Conservation (phyloP, 2,113 vertebrate genomes). For the Oophaga pumilio region DNA sequence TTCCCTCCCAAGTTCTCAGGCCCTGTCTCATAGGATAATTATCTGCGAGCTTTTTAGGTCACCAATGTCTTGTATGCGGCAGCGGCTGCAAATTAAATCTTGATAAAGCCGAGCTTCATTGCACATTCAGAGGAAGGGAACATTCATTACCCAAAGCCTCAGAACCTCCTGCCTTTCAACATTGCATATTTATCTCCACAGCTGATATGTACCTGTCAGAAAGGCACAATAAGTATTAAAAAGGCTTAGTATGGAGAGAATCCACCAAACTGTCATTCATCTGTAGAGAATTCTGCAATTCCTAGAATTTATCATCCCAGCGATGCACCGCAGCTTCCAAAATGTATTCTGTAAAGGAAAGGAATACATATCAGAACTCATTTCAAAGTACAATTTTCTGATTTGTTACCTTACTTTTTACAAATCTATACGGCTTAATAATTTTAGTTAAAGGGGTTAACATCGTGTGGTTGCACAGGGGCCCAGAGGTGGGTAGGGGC, state of each 20-base stretch:
- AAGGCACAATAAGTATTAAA: neutral
- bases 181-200: slow-evolving; percentile 13
- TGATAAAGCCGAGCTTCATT: slow-evolving; percentile 43
- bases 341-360: neutral
- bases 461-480: no score
- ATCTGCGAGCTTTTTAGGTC: slow-evolving; percentile 39
- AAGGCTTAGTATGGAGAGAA: neutral
- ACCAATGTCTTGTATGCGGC: slow-evolving; percentile 10
- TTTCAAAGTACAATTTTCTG: no score
- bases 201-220: slow-evolving; percentile 18
- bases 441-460: no score
- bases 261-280: neutral
- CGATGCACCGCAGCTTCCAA: neutral
- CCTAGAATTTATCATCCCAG: neutral
- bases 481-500: no score
- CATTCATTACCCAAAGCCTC: slow-evolving; percentile 35
- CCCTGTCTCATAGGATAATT: slow-evolving; percentile 43
- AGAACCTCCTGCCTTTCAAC: neutral
- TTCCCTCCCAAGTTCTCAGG: slow-evolving; percentile 4
- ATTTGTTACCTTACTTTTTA: no score
- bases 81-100: slow-evolving; percentile 35
- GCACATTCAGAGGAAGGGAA: slow-evolving; percentile 35
- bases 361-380: neutral
- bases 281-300: neutral
- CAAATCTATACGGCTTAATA: no score